A percentile compares a stretch with the other conserved stretches of the same genome.
These are phyloP conservation scores for Helostoma temminkii DNA, from an alignment of 2,797 vertebrate species.

Conservation along the genomic window DNA sequence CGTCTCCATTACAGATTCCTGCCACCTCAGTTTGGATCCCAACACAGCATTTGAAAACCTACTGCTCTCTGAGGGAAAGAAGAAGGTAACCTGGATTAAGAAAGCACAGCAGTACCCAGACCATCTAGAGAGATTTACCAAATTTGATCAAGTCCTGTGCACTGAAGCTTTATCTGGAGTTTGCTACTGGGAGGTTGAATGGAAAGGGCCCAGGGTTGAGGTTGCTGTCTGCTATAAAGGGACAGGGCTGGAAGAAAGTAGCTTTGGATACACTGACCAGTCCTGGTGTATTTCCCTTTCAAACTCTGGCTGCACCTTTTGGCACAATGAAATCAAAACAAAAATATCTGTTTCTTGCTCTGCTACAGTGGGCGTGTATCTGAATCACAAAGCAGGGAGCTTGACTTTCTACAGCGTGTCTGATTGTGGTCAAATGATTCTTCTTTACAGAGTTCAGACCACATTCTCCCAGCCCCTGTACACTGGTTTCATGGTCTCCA, in stretches of 20 bases:
- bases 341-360: slow-evolving; percentile 3
- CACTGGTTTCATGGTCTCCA: slow-evolving; percentile 58
- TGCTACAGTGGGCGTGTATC: slow-evolving; percentile 56
- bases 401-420: slow-evolving; percentile 55
- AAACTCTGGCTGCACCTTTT: slow-evolving; percentile 39
- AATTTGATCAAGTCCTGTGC: slow-evolving; percentile 65
- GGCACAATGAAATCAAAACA: slow-evolving; percentile 41
- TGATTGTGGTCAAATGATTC: slow-evolving; percentile 41
- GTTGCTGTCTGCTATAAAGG: slow-evolving; percentile 52
- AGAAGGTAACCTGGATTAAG: slow-evolving; percentile 48
- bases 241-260: slow-evolving; percentile 27
- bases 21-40: slow-evolving; percentile 52
- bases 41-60: slow-evolving; percentile 63
- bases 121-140: slow-evolving; percentile 56
- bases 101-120: slow-evolving; percentile 11
- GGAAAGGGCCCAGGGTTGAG: slow-evolving; percentile 53
- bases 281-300: slow-evolving; percentile 63
- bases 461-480: slow-evolving; percentile 59
- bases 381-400: slow-evolving; percentile 49
- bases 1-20: slow-evolving; percentile 50
- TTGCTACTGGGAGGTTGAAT: slow-evolving; percentile 65
- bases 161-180: slow-evolving; percentile 41
- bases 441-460: slow-evolving; percentile 60
- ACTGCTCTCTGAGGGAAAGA: slow-evolving; percentile 51
- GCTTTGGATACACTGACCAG: slow-evolving; percentile 45